Percentiles rank a stretch among this genome's conserved stretches.
These are phyloP conservation scores for Ligdia adustata DNA, from an alignment of 2,888 invertebrate species.

Conservation along the genomic window DNA sequence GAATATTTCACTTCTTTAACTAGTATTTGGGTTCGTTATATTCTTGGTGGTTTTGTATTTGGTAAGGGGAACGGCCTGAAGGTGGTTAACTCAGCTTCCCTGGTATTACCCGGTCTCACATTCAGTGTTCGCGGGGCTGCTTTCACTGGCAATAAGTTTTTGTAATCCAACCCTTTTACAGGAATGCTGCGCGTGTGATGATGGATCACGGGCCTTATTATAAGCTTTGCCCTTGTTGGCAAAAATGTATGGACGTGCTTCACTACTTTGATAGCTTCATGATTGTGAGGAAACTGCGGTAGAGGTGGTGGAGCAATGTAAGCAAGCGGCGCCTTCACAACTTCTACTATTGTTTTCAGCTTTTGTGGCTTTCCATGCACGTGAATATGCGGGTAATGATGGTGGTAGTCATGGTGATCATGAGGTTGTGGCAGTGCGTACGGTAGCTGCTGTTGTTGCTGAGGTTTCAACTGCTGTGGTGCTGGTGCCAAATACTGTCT, in stretches of 20 bases:
- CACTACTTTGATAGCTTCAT: conserved; percentile 51
- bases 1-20: conserved; percentile 28
- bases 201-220: conserved; percentile 59
- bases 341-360: conserved; percentile 68
- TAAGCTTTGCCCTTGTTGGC: conserved; percentile 60
- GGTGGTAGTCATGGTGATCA: conserved; percentile 29
- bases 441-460: conserved; percentile 25
- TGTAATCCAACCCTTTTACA: conserved; percentile 48
- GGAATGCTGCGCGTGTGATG: conserved; percentile 51
- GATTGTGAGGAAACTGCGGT: conserved; percentile 42
- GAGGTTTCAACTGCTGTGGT: conserved; percentile 5
- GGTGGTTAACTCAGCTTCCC: conserved; percentile 66
- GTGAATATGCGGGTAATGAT: conserved; percentile 31
- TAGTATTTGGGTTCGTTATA: conserved; percentile 37
- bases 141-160: conserved; percentile 37
- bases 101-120: conserved; percentile 44
- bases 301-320: conserved; percentile 73
- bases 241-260: conserved; percentile 65
- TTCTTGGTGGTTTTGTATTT: conserved; percentile 60
- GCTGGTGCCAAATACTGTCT: conserved; percentile 23
- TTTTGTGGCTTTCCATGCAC: conserved; percentile 56
- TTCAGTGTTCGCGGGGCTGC: conserved; percentile 42
- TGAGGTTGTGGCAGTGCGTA: conserved; percentile 29
- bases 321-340: conserved; percentile 69
- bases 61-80: conserved; percentile 58